Percentiles rank a stretch among this genome's conserved stretches.
These are phyloP conservation scores for Zaprionus camerounensis DNA, from an alignment of 1,140 invertebrate species.

Conservation along the genomic window DNA sequence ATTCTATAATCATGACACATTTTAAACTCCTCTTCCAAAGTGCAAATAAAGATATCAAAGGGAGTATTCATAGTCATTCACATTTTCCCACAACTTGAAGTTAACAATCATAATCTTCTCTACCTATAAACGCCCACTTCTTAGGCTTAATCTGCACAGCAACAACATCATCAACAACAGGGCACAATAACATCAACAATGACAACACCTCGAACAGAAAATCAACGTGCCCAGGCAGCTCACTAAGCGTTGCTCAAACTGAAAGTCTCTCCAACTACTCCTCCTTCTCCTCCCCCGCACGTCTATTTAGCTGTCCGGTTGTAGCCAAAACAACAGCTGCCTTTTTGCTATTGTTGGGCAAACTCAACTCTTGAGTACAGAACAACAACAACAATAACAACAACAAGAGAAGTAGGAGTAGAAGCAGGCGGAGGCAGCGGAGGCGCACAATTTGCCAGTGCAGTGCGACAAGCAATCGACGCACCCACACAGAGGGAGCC, in stretches of 20 bases:
- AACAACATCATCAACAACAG: slow-evolving; percentile 41
- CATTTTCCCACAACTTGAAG: slow-evolving; percentile 21
- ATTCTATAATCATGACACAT: too few relatives aligned
- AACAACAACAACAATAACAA: slow-evolving; percentile 39
- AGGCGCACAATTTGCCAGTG: slow-evolving; percentile 67
- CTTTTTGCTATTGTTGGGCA: slow-evolving; percentile 55
- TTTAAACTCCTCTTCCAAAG: neutral
- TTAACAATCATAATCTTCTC: slow-evolving; percentile 31
- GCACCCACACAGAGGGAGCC: slow-evolving; percentile 10
- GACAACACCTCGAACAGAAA: slow-evolving; percentile 46
- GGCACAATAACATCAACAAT: slow-evolving; percentile 55
- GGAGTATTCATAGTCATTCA: neutral
- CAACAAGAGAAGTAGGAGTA: slow-evolving; percentile 33
- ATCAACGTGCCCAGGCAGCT: slow-evolving; percentile 25
- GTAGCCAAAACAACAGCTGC: slow-evolving; percentile 60
- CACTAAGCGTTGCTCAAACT: slow-evolving; percentile 35
- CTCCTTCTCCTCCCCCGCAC: neutral
- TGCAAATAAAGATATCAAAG: neutral
- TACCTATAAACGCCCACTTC: slow-evolving; percentile 39
- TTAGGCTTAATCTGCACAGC: slow-evolving; percentile 31
- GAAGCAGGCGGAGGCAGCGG: slow-evolving; percentile 17
- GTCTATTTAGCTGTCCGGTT: slow-evolving; percentile 10
- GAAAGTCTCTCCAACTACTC: slow-evolving; percentile 19
- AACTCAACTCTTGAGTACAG: slow-evolving; percentile 33
- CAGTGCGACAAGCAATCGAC: slow-evolving; percentile 57